These are phyloP conservation scores for Nipponacmea schrenckii DNA, from an alignment of 2,888 invertebrate species.

Conservation along the genomic window DNA sequence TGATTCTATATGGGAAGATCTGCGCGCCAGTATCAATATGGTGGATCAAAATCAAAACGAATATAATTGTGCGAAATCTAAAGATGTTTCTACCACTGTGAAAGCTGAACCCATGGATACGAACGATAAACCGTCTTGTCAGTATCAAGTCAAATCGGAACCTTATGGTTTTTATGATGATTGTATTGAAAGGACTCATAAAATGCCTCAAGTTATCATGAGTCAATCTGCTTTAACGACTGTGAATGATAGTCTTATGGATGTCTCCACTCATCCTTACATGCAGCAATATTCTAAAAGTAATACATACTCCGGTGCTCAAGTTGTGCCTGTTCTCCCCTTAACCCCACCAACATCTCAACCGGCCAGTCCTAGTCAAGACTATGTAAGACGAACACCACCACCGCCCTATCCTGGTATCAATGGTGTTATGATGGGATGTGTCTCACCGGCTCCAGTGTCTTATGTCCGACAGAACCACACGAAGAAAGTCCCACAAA, in stretches of 20 bases:
- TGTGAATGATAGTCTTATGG: conserved; percentile 28
- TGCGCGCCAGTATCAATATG: conserved; percentile 55
- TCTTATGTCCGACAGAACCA: conserved; percentile 28
- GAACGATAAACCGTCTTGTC: conserved; percentile 53
- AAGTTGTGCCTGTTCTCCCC: conserved; percentile 25
- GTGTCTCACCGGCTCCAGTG: conserved; percentile 27
- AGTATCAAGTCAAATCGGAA: conserved; percentile 34
- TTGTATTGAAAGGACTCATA: conserved; percentile 41
- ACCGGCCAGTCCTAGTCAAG: conserved; percentile 57
- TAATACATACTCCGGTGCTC: conserved; percentile 2
- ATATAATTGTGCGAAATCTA: background rate
- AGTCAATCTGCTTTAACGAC: conserved; percentile 36
- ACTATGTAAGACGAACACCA: conserved; percentile 47
- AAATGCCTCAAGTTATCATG: conserved; percentile 38
- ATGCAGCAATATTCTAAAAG: conserved; percentile 1
- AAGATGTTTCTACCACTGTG: conserved; percentile 28
- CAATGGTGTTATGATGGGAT: conserved; percentile 16
- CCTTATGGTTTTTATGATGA: conserved; percentile 5
- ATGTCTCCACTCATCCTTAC: background rate
- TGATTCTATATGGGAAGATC: conserved; percentile 59
- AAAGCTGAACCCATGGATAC: conserved; percentile 50
- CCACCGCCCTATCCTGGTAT: conserved; percentile 60
- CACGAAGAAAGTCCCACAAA: conserved; percentile 48
- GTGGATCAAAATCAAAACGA: conserved; percentile 37
- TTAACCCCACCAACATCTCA: conserved; percentile 60